These are phyloP conservation scores for Metalampra italica DNA, from an alignment of 2,888 invertebrate genomes.

Conservation along the genomic window DNA sequence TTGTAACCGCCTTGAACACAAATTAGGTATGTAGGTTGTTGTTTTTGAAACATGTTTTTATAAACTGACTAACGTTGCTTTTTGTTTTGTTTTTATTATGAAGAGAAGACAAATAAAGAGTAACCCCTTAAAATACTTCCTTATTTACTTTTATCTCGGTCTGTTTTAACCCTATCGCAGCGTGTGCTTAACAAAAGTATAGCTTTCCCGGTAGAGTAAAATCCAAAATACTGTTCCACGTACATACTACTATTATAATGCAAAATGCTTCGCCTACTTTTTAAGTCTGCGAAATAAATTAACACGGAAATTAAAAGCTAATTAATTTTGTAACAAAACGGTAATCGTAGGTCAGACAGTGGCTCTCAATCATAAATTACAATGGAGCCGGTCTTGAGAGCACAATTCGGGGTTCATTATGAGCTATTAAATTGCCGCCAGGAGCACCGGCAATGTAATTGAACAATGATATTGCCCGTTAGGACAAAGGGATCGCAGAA, in stretches of 20 bases:
- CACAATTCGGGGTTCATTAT: constrained; percentile 4
- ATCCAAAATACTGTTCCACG: too few species aligned
- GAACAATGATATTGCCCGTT: neutral
- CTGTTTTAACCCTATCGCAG: too few species aligned
- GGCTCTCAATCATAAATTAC: neutral
- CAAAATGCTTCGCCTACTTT: neutral
- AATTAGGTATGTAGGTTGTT: too few species aligned
- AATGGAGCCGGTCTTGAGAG: neutral
- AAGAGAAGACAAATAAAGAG: too few species aligned
- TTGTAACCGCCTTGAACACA: too few species aligned
- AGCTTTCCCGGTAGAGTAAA: too few species aligned
- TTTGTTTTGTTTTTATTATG: too few species aligned
- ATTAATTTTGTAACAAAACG: neutral
- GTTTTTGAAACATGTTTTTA: too few species aligned
- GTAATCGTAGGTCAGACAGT: neutral
- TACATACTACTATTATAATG: neutral
- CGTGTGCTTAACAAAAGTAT: too few species aligned
- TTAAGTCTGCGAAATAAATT: neutral
- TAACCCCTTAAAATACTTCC: too few species aligned
- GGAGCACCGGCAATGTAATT: neutral
- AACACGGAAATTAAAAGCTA: neutral
- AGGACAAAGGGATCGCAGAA: constrained; percentile 1
- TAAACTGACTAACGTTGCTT: too few species aligned
- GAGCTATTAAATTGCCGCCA: constrained; percentile 5
- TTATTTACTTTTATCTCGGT: too few species aligned